phyloP scores from a whole-genome alignment of 2,797 vertebrate genomes.

The Alauda arvensis region DNA sequence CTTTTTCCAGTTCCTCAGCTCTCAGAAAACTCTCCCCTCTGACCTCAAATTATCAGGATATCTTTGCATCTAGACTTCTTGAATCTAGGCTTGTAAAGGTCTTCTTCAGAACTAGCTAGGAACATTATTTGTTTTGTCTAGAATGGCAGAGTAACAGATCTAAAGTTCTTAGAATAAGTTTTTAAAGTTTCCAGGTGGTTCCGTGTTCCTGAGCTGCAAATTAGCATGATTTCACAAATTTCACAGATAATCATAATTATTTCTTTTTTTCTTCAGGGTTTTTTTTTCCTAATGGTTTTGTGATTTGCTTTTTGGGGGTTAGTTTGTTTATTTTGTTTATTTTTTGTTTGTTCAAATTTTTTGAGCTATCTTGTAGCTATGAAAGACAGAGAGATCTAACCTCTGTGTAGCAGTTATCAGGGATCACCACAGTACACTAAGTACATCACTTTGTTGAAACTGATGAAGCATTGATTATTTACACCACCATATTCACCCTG shows the following conservation, averaged over 20 bases:
- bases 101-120: slow-evolving; percentile 28
- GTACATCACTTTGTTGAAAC: background rate
- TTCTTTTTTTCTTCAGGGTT: background rate
- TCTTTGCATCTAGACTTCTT: background rate
- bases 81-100: background rate
- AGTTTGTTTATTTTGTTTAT: background rate
- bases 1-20: background rate
- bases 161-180: slow-evolving; percentile 31
- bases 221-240: slow-evolving; percentile 11
- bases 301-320: too few species aligned
- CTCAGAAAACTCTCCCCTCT: background rate
- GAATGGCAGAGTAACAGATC: slow-evolving; percentile 20
- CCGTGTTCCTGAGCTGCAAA: background rate
- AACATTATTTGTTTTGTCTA: slow-evolving; percentile 48
- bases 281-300: background rate
- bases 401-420: background rate
- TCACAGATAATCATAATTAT: background rate
- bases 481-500: background rate
- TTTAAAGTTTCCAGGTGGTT: slow-evolving; percentile 56
- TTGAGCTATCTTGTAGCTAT: background rate
- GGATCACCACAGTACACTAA: background rate
- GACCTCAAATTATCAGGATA: background rate
- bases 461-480: background rate
- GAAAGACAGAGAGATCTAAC: background rate
- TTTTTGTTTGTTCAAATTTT: too few species aligned